Evolutionary conservation across 2,113 vertebrate species (phyloP).

Genomic region (Pelvicachromis taeniatus): DNA sequence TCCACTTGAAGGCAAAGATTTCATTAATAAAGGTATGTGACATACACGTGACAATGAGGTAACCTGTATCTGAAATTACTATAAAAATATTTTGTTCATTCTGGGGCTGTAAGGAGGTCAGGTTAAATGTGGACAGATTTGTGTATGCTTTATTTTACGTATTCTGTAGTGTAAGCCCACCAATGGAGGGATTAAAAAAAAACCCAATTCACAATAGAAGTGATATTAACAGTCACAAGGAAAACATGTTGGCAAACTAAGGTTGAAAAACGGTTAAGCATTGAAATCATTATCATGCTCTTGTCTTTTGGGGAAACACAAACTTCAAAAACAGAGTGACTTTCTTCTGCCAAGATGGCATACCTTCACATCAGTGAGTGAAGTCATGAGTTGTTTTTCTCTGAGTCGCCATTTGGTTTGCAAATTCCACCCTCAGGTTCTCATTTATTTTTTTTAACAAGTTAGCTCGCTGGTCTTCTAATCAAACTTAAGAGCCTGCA

Average conservation of each 20-base stretch:
- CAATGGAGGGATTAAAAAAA: background rate
- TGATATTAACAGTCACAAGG: background rate
- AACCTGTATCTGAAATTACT: background rate
- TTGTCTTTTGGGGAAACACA: background rate
- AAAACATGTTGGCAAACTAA: background rate
- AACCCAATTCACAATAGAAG: background rate
- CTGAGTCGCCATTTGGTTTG: slow-evolving; percentile 26
- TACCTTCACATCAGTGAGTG: background rate
- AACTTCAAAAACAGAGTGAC: background rate
- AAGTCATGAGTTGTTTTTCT: slow-evolving; percentile 4
- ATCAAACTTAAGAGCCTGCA: background rate
- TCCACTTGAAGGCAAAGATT: background rate
- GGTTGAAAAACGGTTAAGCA: background rate
- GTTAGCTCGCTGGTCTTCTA: slow-evolving; percentile 18
- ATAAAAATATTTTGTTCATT: background rate
- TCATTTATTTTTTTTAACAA: slow-evolving; percentile 44
- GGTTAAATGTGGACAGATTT: background rate
- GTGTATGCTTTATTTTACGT: background rate
- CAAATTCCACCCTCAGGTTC: slow-evolving; percentile 33
- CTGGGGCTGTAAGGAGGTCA: background rate
- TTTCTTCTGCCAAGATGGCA: background rate
- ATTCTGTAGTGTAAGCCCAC: background rate
- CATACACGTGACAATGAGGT: background rate
- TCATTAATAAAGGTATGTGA: background rate
- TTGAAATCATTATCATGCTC: background rate